phyloP scores from a whole-genome alignment of 2,888 invertebrate species.

The Serrognathus titanus region DNA sequence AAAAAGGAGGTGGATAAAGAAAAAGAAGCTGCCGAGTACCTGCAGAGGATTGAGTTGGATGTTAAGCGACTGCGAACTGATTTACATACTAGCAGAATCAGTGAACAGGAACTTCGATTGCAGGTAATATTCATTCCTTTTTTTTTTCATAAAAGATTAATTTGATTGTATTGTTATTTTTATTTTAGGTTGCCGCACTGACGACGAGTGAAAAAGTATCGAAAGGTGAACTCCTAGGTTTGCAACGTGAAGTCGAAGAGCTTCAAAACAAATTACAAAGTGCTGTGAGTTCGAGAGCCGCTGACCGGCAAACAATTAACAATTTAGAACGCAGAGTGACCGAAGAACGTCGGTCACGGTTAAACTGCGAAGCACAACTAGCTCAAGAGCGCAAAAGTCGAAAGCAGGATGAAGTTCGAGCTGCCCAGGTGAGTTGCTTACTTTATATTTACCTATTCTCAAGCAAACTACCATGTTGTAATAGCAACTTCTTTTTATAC shows the following conservation, averaged over 20 bases:
- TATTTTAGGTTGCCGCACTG: constrained; percentile 56
- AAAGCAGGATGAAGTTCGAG: constrained; percentile 52
- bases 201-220: constrained; percentile 65
- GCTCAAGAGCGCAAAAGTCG: constrained; percentile 70
- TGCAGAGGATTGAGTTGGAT: constrained; percentile 66
- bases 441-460: neutral
- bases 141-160: no score
- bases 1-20: constrained; percentile 49
- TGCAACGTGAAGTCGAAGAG: constrained; percentile 84
- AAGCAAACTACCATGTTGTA: no score
- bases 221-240: constrained; percentile 69
- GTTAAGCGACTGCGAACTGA: constrained; percentile 70
- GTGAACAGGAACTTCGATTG: constrained; percentile 68
- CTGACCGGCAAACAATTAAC: constrained; percentile 74
- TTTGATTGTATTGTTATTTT: no score
- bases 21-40: constrained; percentile 51
- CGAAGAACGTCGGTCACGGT: constrained; percentile 79
- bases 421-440: constrained; percentile 38
- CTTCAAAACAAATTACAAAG: constrained; percentile 80
- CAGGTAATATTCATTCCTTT: no score
- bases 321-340: constrained; percentile 76
- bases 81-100: constrained; percentile 66
- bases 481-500: no score
- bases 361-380: constrained; percentile 69
- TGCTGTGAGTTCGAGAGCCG: constrained; percentile 66